Base-by-base conservation (phyloP, 2,888 invertebrate species). In the Synergus gifuensis region DNA sequence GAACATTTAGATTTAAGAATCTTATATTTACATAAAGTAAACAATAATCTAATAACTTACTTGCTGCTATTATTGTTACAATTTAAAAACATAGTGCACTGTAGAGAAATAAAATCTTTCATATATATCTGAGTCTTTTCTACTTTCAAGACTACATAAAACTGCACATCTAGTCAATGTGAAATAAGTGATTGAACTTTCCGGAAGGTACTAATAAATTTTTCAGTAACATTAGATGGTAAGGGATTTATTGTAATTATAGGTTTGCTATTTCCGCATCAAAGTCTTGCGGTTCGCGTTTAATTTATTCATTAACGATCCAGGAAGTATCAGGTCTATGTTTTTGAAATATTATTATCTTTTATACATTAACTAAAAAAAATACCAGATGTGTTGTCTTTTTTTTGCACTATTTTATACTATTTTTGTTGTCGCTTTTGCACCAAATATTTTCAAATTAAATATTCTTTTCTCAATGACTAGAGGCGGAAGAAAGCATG, bases 271-370 rank as follows among this genome's bases (percentile, higher is more conserved):
- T 3, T 54, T 54, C n/a, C 54, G 54, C n/a, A n/a, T 5, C n/a
- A 18, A 8, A 0, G n/a, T n/a, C 8, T 54, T 54, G 54, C n/a
- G 3, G 54, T 54, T 54, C 54, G 54, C 9, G 7, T 54, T n/a
- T 54, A 8, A 54, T 54, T 54, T 54, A 54, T 54, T 54, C 54
- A 54, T 54, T 54, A 54, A 54, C 54, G 54, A 54, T 18, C n/a
- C n/a, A 54, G 54, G 9, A n/a, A 54, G 54, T n/a, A n/a, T n/a
- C 44, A 11, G n/a, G n/a, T 54, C 9, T n/a, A 54, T 2, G 1
- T n/a, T 7, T n/a, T n/a, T n/a, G 2, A 54, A 54, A 54, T 54
- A 54, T 54, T 3, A 54, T n/a, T 54, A 18, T n/a, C 54, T 54
- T n/a, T n/a, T 54, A 54, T 54, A 3, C 36, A 0, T 36, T 36